Evolutionary conservation across 2,797 vertebrate genomes (phyloP).

Genomic region (Dallia pectoralis): DNA sequence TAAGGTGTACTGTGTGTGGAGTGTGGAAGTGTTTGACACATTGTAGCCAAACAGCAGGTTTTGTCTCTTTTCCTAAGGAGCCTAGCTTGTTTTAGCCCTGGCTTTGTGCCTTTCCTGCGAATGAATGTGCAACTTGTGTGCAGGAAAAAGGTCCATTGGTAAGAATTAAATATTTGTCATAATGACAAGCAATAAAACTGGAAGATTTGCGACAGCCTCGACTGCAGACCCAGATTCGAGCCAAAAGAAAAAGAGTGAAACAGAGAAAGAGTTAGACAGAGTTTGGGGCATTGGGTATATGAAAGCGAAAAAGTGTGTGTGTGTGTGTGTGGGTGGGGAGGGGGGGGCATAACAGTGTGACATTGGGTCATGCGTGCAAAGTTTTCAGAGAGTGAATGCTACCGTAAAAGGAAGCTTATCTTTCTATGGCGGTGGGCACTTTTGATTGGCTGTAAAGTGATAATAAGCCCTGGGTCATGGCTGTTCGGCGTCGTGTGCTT

Average conservation of each 20-base stretch:
- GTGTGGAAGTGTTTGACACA: slow-evolving; percentile 1
- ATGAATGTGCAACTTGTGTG: slow-evolving; percentile 4
- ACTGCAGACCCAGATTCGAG: slow-evolving; percentile 3
- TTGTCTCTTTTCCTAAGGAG: neutral
- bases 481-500: neutral
- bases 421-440: neutral
- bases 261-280: no score
- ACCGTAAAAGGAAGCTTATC: neutral
- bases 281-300: neutral
- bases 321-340: neutral
- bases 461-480: neutral
- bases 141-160: slow-evolving; percentile 10
- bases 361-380: neutral
- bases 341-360: neutral
- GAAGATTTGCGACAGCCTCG: slow-evolving; percentile 6
- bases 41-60: slow-evolving; percentile 11
- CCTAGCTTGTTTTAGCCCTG: slow-evolving; percentile 5
- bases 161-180: neutral
- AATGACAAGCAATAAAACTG: neutral
- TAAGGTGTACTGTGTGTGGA: neutral
- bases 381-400: neutral
- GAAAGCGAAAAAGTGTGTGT: no score
- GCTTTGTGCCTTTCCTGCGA: neutral
- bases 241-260: neutral
- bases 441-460: neutral